A percentile compares a stretch with the other conserved stretches of the same genome.
phyloP scores from a whole-genome alignment of 2,113 vertebrate genomes.

The Rhinopomastus cyanomelas region DNA sequence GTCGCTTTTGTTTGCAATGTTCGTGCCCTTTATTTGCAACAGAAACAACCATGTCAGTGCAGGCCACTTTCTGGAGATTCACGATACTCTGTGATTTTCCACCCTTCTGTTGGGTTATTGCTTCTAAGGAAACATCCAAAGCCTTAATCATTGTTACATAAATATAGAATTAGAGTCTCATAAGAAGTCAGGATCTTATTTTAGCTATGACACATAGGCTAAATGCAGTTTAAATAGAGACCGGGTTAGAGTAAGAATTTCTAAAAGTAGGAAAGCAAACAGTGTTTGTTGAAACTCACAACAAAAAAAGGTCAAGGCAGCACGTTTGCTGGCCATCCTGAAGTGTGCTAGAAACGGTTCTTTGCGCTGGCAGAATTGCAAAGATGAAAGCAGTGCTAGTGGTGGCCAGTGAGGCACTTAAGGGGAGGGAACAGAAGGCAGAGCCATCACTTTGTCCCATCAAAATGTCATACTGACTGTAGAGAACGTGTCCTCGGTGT shows the following conservation, averaged over 20 bases:
- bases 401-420: not conserved
- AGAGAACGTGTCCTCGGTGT: not conserved
- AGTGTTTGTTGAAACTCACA: not conserved
- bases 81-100: slow-evolving; percentile 41
- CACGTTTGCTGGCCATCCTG: not conserved
- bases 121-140: slow-evolving; percentile 47
- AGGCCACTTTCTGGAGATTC: slow-evolving; percentile 28
- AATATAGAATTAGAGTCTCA: slow-evolving; percentile 41
- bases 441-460: not conserved
- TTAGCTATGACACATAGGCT: slow-evolving; percentile 60
- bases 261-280: slow-evolving; percentile 31
- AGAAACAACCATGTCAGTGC: not conserved
- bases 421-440: not conserved
- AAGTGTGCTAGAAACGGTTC: not conserved
- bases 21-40: slow-evolving; percentile 39
- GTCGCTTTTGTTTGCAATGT: slow-evolving; percentile 31
- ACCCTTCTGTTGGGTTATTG: not conserved
- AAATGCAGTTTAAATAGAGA: slow-evolving; percentile 59
- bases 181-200: slow-evolving; percentile 60
- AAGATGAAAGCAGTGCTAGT: not conserved
- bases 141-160: slow-evolving; percentile 57
- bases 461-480: not conserved
- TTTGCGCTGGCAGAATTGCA: not conserved
- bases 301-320: not conserved
- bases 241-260: not conserved